phyloP scores from a whole-genome alignment of 2,888 invertebrate species.

The Cepaea hortensis region DNA sequence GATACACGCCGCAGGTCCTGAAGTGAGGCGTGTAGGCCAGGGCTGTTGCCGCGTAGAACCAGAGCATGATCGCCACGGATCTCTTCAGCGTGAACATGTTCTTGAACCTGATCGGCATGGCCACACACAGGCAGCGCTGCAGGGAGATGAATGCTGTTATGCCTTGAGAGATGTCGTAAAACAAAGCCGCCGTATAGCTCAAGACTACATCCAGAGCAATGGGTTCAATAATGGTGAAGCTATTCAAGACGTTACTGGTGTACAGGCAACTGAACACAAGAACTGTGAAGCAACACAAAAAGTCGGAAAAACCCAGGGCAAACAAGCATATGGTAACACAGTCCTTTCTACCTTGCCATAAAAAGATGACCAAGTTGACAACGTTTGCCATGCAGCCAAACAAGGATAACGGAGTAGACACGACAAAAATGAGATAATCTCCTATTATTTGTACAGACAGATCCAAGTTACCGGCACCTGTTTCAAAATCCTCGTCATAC shows the following conservation, averaged over 20 bases:
- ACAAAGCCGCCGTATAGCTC: background rate
- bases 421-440: slow-evolving; percentile 14
- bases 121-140: slow-evolving; percentile 18
- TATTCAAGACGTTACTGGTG: background rate
- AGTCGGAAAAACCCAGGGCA: background rate
- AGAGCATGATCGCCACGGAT: background rate
- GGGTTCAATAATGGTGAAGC: background rate
- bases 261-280: slow-evolving; percentile 8
- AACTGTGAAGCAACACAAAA: slow-evolving; percentile 15
- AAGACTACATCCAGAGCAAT: background rate
- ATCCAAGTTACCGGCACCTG: background rate
- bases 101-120: slow-evolving; percentile 12
- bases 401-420: background rate
- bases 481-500: no score
- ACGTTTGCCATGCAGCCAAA: background rate
- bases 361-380: background rate
- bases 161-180: slow-evolving; percentile 24
- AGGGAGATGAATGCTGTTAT: slow-evolving; percentile 10
- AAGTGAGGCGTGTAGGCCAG: slow-evolving; percentile 18
- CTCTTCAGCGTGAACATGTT: slow-evolving; percentile 1
- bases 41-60: background rate
- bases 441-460: background rate
- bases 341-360: background rate
- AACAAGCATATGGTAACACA: slow-evolving; percentile 13
- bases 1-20: background rate